Percentiles rank a stretch among this genome's conserved stretches.
Conservation (phyloP, 2,888 invertebrate species). For the Lymantria dispar region DNA sequence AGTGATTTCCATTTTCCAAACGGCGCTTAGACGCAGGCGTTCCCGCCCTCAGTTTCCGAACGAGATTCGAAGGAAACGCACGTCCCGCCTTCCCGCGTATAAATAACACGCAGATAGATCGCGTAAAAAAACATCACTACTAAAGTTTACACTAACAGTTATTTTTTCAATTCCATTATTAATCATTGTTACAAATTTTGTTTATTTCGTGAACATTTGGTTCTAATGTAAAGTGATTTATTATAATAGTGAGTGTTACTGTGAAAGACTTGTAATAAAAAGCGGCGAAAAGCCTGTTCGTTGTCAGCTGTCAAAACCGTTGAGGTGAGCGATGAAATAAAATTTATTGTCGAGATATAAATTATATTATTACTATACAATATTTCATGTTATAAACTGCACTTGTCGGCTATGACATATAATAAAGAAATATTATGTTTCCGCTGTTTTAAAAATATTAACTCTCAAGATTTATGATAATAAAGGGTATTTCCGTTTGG, state of each 20-base stretch:
- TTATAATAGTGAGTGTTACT: conserved; percentile 48
- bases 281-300: conserved; percentile 45
- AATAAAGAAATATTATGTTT: conserved; percentile 7
- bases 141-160: conserved; percentile 19
- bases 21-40: conserved; percentile 45
- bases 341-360: conserved; percentile 42
- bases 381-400: conserved; percentile 13
- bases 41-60: conserved; percentile 56
- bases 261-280: conserved; percentile 44
- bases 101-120: conserved; percentile 34
- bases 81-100: conserved; percentile 37
- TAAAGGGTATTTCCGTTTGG: background rate
- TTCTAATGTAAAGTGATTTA: conserved; percentile 43
- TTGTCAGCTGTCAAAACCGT: conserved; percentile 69
- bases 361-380: conserved; percentile 14
- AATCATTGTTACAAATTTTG: conserved; percentile 19
- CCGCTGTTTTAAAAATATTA: background rate
- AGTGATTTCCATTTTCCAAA: conserved; percentile 38
- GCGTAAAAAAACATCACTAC: conserved; percentile 35
- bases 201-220: conserved; percentile 23
- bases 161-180: conserved; percentile 10
- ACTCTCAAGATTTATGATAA: background rate
- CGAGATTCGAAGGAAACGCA: conserved; percentile 39
- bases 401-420: background rate
- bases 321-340: conserved; percentile 57